phyloP scores from a whole-genome alignment of 1,140 invertebrate genomes.

The Radopholus similis region DNA sequence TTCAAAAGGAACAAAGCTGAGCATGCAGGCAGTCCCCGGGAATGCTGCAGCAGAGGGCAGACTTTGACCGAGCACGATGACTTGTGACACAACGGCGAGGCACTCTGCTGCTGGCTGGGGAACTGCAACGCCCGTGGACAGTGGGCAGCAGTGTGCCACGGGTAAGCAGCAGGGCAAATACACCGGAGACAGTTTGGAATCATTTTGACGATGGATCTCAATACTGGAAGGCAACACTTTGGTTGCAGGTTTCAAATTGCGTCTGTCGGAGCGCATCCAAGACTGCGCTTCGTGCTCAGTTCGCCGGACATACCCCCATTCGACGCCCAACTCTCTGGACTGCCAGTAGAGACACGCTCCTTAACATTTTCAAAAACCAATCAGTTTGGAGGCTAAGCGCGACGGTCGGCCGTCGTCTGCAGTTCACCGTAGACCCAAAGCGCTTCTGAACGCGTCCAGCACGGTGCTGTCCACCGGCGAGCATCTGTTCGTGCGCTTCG shows the following conservation, averaged over 20 bases:
- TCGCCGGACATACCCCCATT: conserved; percentile 47
- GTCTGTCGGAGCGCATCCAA: conserved; percentile 39
- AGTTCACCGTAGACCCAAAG: conserved; percentile 51
- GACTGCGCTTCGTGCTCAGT: conserved; percentile 36
- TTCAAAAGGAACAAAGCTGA: too few relatives aligned
- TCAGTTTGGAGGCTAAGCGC: conserved; percentile 46
- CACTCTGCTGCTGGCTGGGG: too few relatives aligned
- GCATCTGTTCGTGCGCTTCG: conserved; percentile 44
- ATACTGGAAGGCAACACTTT: too few relatives aligned
- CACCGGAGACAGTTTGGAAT: too few relatives aligned
- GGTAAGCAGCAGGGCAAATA: too few relatives aligned
- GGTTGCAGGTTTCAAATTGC: conserved; percentile 46
- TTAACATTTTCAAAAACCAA: conserved; percentile 27
- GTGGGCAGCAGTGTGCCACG: too few relatives aligned
- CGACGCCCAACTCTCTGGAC: conserved; percentile 13
- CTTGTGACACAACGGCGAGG: too few relatives aligned
- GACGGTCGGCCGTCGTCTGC: conserved; percentile 47
- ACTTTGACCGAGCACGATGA: too few relatives aligned
- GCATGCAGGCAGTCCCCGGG: too few relatives aligned
- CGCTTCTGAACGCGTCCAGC: conserved; percentile 39
- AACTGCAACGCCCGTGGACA: too few relatives aligned
- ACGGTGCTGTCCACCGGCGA: conserved; percentile 53
- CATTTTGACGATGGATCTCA: too few relatives aligned
- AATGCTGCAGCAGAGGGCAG: too few relatives aligned
- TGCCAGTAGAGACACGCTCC: background rate